A percentile compares a stretch with the other conserved stretches of the same genome.
phyloP scores from a whole-genome alignment of 1,140 invertebrate species.

The Philotrypesis tridentata region DNA sequence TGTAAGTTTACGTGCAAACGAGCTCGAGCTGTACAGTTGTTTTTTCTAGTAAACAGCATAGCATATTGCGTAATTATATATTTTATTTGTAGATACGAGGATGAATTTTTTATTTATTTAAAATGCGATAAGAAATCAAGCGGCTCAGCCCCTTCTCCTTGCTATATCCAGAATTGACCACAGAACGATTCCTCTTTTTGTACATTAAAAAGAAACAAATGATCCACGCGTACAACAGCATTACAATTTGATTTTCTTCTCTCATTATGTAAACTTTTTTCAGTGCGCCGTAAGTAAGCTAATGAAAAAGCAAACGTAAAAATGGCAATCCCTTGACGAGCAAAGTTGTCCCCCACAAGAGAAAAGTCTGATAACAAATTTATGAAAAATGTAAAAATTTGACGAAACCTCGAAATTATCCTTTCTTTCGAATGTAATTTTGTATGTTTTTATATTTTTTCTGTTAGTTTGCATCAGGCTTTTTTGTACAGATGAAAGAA shows the following conservation, averaged over 20 bases:
- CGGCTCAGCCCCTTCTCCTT: background rate
- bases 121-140: conserved; percentile 8
- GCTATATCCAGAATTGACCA: conserved; percentile 49
- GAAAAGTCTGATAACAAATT: conserved; percentile 41
- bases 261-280: conserved; percentile 11
- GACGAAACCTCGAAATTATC: conserved; percentile 16
- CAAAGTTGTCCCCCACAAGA: conserved; percentile 1
- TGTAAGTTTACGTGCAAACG: conserved; percentile 40
- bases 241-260: conserved; percentile 16
- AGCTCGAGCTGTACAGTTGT: conserved; percentile 39
- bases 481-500: conserved; percentile 36
- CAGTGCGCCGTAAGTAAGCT: background rate
- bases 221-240: conserved; percentile 21
- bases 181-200: conserved; percentile 57
- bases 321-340: background rate
- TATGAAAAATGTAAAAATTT: conserved; percentile 34
- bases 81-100: conserved; percentile 40
- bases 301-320: conserved; percentile 5
- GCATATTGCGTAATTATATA: conserved; percentile 31
- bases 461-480: conserved; percentile 17
- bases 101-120: conserved; percentile 42
- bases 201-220: conserved; percentile 54
- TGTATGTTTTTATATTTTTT: conserved; percentile 35
- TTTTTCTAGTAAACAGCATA: conserved; percentile 33
- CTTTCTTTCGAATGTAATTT: conserved; percentile 15